phyloP scores from a whole-genome alignment of 2,113 vertebrate species.

The Egretta garzetta region DNA sequence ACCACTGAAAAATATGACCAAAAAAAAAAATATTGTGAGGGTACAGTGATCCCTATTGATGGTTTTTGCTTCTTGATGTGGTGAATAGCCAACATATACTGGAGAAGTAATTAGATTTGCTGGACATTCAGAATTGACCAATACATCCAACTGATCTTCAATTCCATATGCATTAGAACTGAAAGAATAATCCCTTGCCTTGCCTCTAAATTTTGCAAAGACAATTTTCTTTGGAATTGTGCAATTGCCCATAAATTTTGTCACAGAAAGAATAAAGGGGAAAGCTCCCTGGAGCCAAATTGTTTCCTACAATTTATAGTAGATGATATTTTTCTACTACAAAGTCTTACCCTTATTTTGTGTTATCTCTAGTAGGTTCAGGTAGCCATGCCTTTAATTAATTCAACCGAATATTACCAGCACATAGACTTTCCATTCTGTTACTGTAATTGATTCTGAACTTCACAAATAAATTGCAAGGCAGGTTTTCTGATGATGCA shows the following conservation, averaged over 20 bases:
- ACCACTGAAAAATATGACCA: neutral
- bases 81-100: neutral
- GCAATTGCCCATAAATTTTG: neutral
- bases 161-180: neutral
- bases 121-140: neutral
- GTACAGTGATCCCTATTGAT: neutral
- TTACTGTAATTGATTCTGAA: neutral
- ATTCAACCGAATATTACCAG: neutral
- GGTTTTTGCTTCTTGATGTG: neutral
- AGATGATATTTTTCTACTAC: neutral
- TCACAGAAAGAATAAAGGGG: neutral
- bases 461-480: neutral
- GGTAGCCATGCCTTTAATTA: neutral
- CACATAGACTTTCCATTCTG: neutral
- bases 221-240: neutral
- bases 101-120: neutral
- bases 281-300: neutral
- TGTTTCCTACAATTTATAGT: neutral
- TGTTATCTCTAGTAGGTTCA: neutral
- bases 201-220: neutral
- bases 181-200: neutral
- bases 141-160: neutral
- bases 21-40: neutral
- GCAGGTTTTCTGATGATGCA: neutral
- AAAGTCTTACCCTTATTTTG: neutral